phyloP scores from a whole-genome alignment of 2,888 invertebrate species.

The Cephus sareptanus region DNA sequence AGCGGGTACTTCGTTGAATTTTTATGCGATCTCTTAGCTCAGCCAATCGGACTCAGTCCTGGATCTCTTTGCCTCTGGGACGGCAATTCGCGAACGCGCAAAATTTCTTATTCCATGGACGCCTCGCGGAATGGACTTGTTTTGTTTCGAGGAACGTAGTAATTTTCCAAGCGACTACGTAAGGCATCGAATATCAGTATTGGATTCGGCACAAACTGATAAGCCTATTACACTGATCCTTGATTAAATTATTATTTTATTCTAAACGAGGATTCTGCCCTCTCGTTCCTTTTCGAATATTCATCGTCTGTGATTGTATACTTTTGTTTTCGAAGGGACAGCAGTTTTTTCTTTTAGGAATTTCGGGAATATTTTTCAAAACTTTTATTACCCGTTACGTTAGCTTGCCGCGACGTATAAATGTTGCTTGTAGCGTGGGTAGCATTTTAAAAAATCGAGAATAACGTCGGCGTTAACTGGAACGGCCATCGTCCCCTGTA shows the following conservation, averaged over 20 bases:
- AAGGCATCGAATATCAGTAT: not conserved
- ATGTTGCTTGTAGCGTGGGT: not conserved
- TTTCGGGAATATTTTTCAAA: not conserved
- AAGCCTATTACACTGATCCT: not conserved
- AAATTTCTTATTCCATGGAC: not conserved
- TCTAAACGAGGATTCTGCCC: not conserved
- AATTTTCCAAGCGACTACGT: not conserved
- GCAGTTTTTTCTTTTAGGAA: not conserved
- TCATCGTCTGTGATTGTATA: too few species aligned
- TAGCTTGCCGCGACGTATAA: not conserved
- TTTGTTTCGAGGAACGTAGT: not conserved
- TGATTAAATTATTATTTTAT: not conserved
- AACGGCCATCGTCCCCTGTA: conserved; percentile 26
- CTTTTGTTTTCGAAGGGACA: not conserved
- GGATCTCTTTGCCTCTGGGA: conserved; percentile 12
- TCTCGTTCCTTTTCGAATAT: not conserved
- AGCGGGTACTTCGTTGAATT: conserved; percentile 28
- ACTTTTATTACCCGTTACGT: not conserved
- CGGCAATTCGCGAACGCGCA: not conserved
- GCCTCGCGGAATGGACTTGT: not conserved
- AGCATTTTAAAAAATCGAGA: not conserved
- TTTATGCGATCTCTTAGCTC: conserved; percentile 25
- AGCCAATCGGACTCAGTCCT: conserved; percentile 24
- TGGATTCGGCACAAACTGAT: not conserved
- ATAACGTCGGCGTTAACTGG: conserved; percentile 17